These are phyloP conservation scores for Crambe crambe DNA, from an alignment of 37 sponge, comb jelly and placozoan genomes.

Conservation along the genomic window DNA sequence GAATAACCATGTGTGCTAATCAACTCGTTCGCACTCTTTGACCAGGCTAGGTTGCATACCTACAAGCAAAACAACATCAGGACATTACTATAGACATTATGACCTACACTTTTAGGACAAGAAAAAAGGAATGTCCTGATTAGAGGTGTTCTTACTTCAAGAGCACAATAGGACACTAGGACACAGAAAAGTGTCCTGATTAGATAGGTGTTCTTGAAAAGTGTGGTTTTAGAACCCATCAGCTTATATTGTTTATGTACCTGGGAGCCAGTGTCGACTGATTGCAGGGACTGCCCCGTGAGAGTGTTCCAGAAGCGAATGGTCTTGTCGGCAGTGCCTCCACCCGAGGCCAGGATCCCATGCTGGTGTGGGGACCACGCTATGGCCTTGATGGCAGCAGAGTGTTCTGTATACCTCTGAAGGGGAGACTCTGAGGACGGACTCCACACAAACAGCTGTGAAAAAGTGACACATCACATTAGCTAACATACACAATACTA, in stretches of 20 bases:
- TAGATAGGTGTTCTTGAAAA: no score
- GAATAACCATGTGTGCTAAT: constrained; percentile 96
- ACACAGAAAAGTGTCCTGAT: no score
- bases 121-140: not conserved
- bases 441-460: constrained; percentile 74
- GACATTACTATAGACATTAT: no score
- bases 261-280: constrained; percentile 93
- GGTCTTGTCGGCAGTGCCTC: constrained; percentile 92
- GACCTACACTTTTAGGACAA: no score
- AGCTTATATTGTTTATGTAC: no score
- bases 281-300: constrained; percentile 77
- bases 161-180: no score
- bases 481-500: not conserved
- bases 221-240: no score
- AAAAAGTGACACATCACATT: not conserved
- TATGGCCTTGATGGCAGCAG: constrained; percentile 96
- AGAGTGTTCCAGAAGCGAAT: constrained; percentile 94
- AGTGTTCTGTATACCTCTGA: constrained; percentile 79
- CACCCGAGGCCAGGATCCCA: constrained; percentile 90
- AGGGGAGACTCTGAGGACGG: constrained; percentile 48
- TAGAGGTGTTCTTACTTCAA: not conserved
- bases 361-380: constrained; percentile 98
- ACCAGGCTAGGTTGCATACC: constrained; percentile 96
- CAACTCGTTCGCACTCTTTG: constrained; percentile 81
- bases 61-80: constrained; percentile 10